Base-by-base conservation (phyloP, 2,888 invertebrate species). In the Melieria crassipennis region DNA sequence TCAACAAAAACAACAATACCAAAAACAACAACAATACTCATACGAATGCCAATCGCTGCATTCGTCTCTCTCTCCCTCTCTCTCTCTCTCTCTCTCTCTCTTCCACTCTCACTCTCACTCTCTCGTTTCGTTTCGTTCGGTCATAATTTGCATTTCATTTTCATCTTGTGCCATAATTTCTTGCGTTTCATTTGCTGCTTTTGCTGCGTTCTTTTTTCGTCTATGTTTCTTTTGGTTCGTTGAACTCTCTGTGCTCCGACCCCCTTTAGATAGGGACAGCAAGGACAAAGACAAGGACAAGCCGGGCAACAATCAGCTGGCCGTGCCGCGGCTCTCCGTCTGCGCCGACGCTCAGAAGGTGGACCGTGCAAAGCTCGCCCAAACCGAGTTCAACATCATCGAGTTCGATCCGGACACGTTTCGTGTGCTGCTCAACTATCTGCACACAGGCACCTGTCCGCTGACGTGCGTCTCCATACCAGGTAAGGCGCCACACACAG, bases 351-450 rank as follows among this genome's bases (percentile, higher is more conserved):
- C 95, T 75, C 96, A 96, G 85, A 97, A 97, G 89, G 96, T 97
- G 42, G 97, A 97, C 86, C 90, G 95, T 76, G 92, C 94, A 73
- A 96, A 96, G 88, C 88, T 97, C 75, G 96, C 96, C 67, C 96
- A 97, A 88, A 95, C 95, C 77, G 97, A 97, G 92, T 97, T 97
- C 88, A 94, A 94, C 77, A 96, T 97, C 84, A 96, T 96, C 83
- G 97, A 97, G 88, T 97, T 97, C 87, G 97, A 97, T 88, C 93
- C 96, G 60, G 96, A 97, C 78, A 97, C 97, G 9, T 96, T 97
- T 88, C 91, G 95, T 75, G 94, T 95, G 79, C 89, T 97, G 4
- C 88, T 97, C 86, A 96, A 97, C 87, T 97, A 97, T 87, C 89
- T 97, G 76, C 97, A 97, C 87, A 96, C 96, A 13, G 96, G 97